Conservation (phyloP, 2,888 invertebrate species). For the Meliscaeva auricollis region DNA sequence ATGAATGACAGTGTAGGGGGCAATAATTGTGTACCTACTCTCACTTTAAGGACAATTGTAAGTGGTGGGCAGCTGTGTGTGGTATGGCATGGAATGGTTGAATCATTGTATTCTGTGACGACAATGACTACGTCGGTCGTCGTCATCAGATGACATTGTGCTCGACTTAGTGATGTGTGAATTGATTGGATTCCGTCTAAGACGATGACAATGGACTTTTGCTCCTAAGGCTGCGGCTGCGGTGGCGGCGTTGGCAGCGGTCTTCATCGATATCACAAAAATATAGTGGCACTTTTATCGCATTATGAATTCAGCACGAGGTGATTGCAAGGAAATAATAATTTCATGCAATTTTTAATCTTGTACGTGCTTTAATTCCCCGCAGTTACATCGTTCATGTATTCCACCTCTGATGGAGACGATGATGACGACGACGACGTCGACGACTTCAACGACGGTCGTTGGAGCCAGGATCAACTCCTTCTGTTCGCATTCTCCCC, state of each 20-base stretch:
- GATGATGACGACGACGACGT: not conserved
- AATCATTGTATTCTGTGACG: conserved; percentile 20
- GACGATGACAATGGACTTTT: conserved; percentile 65
- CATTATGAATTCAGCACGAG: conserved; percentile 66
- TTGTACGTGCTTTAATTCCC: conserved; percentile 84
- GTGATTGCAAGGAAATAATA: conserved; percentile 79
- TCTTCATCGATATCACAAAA: conserved; percentile 38
- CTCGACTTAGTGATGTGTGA: conserved; percentile 67
- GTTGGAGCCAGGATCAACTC: too few species aligned
- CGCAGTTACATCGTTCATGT: conserved; percentile 42
- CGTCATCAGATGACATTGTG: conserved; percentile 49
- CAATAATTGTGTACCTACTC: conserved; percentile 15
- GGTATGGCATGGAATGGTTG: not conserved
- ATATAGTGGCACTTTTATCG: conserved; percentile 42
- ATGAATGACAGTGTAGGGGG: conserved; percentile 32
- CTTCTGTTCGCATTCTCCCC: too few species aligned
- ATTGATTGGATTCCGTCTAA: conserved; percentile 65
- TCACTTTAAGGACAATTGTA: conserved; percentile 24
- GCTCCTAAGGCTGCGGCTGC: not conserved
- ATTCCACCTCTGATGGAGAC: not conserved
- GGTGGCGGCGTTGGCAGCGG: not conserved
- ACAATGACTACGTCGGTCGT: not conserved
- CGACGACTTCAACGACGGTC: not conserved
- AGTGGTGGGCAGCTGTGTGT: too few species aligned
- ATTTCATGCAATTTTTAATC: conserved; percentile 84